phyloP scores from a whole-genome alignment of 2,797 vertebrate genomes.

The Caiman crocodilus region DNA sequence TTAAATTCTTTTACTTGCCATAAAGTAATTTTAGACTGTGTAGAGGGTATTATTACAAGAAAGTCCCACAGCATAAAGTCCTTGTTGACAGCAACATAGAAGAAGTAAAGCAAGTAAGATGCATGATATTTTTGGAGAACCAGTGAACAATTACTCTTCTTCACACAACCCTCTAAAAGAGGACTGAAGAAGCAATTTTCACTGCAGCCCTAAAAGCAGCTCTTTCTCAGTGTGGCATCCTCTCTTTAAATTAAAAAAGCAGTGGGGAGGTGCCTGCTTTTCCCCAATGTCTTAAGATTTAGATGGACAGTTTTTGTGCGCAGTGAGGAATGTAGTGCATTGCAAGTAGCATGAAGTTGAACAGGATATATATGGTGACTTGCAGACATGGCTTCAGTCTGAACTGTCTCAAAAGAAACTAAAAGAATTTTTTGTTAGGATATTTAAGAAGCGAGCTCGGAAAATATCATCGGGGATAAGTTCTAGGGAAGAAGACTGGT shows the following conservation, averaged over 20 bases:
- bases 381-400: background rate
- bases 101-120: background rate
- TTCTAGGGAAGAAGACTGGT: background rate
- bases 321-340: background rate
- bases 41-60: background rate
- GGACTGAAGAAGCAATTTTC: background rate
- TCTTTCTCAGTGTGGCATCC: background rate
- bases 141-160: background rate
- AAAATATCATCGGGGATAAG: background rate
- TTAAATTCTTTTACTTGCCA: background rate
- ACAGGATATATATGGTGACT: background rate
- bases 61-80: background rate
- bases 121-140: background rate
- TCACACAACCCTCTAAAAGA: background rate
- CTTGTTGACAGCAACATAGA: background rate
- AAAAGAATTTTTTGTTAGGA: constrained; percentile 16
- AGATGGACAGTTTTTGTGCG: accelerated
- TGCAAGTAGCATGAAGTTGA: background rate
- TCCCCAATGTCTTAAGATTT: background rate
- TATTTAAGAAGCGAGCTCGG: background rate
- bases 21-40: background rate
- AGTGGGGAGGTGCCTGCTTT: background rate
- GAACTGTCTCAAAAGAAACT: background rate
- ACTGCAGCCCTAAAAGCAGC: background rate
- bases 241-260: background rate